A percentile compares a stretch with the other conserved stretches of the same genome.
These are phyloP conservation scores for Garra rufa DNA, from an alignment of 2,113 vertebrate genomes.

Conservation along the genomic window DNA sequence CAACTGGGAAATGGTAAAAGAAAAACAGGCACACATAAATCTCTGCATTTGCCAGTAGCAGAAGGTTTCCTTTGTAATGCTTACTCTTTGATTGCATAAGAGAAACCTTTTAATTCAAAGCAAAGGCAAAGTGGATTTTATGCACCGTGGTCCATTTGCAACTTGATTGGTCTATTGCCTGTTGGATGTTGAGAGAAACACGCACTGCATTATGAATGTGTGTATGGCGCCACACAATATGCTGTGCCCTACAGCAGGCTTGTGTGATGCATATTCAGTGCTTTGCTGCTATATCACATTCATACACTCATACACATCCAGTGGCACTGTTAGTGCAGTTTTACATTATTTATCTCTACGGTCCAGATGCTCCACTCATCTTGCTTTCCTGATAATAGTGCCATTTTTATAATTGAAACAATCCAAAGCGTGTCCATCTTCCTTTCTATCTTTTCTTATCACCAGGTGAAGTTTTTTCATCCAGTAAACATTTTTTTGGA, in stretches of 20 bases:
- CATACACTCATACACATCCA: background rate
- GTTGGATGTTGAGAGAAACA: background rate
- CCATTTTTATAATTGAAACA: background rate
- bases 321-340: background rate
- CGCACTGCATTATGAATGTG: background rate
- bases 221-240: background rate
- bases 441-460: background rate
- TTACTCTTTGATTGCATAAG: background rate
- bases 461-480: background rate
- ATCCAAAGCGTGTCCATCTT: background rate
- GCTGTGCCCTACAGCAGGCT: constrained; percentile 2
- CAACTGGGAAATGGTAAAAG: background rate
- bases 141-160: background rate
- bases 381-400: background rate
- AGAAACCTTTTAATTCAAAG: background rate
- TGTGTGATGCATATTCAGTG: constrained; percentile 14
- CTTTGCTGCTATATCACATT: background rate
- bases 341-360: constrained; percentile 10
- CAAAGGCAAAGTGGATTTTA: background rate
- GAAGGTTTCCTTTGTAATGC: background rate
- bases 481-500: background rate
- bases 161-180: background rate
- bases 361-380: background rate
- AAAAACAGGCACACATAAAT: background rate
- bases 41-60: background rate